These are phyloP conservation scores for Cheilinus undulatus DNA, from an alignment of 2,113 vertebrate species.

Conservation along the genomic window DNA sequence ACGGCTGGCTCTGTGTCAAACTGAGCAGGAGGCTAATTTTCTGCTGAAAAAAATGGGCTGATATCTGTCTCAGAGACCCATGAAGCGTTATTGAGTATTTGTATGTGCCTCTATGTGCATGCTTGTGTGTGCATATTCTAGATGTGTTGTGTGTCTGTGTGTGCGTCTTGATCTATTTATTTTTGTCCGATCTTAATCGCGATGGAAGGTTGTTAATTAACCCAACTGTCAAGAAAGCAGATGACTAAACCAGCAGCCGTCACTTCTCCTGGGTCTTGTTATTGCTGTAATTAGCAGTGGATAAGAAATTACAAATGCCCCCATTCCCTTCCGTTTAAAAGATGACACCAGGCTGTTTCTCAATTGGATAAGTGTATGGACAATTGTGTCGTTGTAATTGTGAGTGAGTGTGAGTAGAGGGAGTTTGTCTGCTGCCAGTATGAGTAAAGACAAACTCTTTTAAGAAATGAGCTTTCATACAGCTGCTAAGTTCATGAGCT, in stretches of 20 bases:
- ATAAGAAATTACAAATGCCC: slow-evolving; percentile 74
- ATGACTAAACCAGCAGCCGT: slow-evolving; percentile 75
- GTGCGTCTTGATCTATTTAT: slow-evolving; percentile 72
- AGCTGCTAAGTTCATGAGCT: slow-evolving; percentile 1
- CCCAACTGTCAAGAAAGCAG: slow-evolving; percentile 77
- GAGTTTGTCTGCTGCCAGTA: not conserved
- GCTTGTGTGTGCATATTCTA: slow-evolving; percentile 5
- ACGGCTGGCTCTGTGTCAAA: slow-evolving; percentile 19
- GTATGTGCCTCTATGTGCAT: not conserved
- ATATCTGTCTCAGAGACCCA: slow-evolving; percentile 59
- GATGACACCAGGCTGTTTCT: slow-evolving; percentile 65
- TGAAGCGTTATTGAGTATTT: slow-evolving; percentile 38
- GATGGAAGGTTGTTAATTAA: slow-evolving; percentile 83
- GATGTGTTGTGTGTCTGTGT: slow-evolving; percentile 8
- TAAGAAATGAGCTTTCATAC: slow-evolving; percentile 2
- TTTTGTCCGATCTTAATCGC: slow-evolving; percentile 82
- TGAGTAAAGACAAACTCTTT: not conserved
- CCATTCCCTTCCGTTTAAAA: slow-evolving; percentile 55
- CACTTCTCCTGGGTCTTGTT: slow-evolving; percentile 83
- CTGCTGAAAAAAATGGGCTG: slow-evolving; percentile 53
- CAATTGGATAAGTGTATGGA: slow-evolving; percentile 56
- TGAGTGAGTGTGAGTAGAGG: slow-evolving; percentile 1
- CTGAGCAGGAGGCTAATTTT: slow-evolving; percentile 44
- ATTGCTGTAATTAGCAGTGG: slow-evolving; percentile 76
- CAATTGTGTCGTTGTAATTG: slow-evolving; percentile 1